These are phyloP conservation scores for Apodemia mormo DNA, from an alignment of 2,888 invertebrate species.

Conservation along the genomic window DNA sequence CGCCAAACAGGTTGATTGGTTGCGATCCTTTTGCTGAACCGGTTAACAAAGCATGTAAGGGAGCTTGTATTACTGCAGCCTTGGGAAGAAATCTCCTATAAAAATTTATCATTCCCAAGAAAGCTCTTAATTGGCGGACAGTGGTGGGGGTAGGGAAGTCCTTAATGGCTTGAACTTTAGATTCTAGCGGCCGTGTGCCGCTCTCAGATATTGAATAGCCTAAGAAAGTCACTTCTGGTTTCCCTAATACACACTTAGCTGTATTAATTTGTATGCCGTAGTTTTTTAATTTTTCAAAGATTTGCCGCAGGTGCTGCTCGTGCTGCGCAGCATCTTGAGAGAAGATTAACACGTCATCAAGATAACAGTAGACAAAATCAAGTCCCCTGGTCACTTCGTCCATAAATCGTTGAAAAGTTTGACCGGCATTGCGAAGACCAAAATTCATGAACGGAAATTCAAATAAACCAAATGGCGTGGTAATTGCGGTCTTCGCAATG, in stretches of 20 bases:
- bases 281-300: slow-evolving; percentile 17
- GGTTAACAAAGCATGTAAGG: too few relatives aligned
- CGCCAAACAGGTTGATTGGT: too few relatives aligned
- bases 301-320: slow-evolving; percentile 19
- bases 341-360: slow-evolving; percentile 23
- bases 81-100: too few relatives aligned
- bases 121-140: slow-evolving; percentile 38
- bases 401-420: too few relatives aligned
- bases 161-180: slow-evolving; percentile 21
- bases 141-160: slow-evolving; percentile 30
- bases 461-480: too few relatives aligned
- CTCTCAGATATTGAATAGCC: slow-evolving; percentile 20
- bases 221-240: slow-evolving; percentile 15
- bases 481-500: background rate
- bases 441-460: too few relatives aligned
- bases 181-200: slow-evolving; percentile 22
- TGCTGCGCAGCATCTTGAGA: too few relatives aligned
- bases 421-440: too few relatives aligned
- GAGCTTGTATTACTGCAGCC: too few relatives aligned
- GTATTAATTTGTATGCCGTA: slow-evolving; percentile 23
- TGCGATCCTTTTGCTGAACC: too few relatives aligned
- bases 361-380: slow-evolving; percentile 21
- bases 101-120: slow-evolving; percentile 24
- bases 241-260: slow-evolving; percentile 23
- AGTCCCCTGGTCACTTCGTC: slow-evolving; percentile 42